phyloP scores from a whole-genome alignment of 2,113 vertebrate genomes.

The Indicator indicator region DNA sequence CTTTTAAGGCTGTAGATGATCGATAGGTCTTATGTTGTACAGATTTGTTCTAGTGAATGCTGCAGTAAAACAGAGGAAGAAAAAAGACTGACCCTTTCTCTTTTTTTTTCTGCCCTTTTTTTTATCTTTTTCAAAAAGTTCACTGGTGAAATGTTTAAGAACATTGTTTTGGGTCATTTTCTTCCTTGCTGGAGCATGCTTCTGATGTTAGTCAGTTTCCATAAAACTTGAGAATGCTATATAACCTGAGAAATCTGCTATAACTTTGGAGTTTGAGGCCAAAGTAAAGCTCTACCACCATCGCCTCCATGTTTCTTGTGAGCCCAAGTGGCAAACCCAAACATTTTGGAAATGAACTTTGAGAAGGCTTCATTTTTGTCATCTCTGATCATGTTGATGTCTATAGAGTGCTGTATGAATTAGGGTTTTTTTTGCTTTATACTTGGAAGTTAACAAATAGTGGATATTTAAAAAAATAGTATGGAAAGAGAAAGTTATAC shows the following conservation, averaged over 20 bases:
- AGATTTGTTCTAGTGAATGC: neutral
- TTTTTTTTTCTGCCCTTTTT: neutral
- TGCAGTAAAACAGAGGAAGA: neutral
- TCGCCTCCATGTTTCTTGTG: neutral
- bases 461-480: neutral
- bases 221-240: conserved; percentile 5
- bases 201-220: conserved; percentile 8
- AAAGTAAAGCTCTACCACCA: conserved; percentile 18
- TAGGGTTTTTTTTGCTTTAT: neutral
- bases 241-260: conserved; percentile 3
- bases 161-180: neutral
- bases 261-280: neutral
- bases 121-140: neutral
- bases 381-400: neutral
- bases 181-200: neutral
- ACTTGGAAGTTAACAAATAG: neutral
- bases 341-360: neutral
- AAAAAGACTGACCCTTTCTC: neutral
- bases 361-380: neutral
- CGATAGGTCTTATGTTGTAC: neutral
- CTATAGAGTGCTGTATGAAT: neutral
- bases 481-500: neutral
- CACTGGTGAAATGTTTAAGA: neutral
- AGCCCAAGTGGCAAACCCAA: neutral
- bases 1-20: conserved; percentile 15